These are phyloP conservation scores for Electrona antarctica DNA, from an alignment of 2,113 vertebrate species.

Conservation along the genomic window DNA sequence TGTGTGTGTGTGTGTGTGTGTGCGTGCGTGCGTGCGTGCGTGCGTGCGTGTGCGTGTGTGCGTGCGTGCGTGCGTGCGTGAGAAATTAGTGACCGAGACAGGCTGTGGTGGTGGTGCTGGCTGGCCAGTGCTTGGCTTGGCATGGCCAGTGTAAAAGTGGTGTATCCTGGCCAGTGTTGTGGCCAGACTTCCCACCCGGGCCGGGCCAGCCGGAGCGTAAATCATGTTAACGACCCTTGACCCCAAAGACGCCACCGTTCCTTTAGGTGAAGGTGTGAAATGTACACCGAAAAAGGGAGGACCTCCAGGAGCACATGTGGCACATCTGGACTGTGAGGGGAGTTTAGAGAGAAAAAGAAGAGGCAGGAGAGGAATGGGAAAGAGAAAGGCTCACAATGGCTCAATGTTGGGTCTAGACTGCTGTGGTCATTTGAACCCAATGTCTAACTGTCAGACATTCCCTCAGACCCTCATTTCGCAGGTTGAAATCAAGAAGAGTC, in stretches of 20 bases:
- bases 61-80: slow-evolving; percentile 19
- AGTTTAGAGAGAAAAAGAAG: slow-evolving; percentile 1
- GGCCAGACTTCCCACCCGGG: slow-evolving; percentile 50
- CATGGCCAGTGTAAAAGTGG: slow-evolving; percentile 55
- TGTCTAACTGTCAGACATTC: background rate
- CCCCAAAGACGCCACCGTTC: slow-evolving; percentile 33
- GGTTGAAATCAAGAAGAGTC: background rate
- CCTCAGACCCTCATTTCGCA: no score
- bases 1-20: background rate
- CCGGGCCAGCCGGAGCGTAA: slow-evolving; percentile 43
- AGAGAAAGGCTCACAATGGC: slow-evolving; percentile 15
- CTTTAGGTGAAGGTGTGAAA: slow-evolving; percentile 50
- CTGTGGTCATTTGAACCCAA: slow-evolving; percentile 13
- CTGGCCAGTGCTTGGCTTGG: slow-evolving; percentile 51
- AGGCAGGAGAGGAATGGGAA: slow-evolving; percentile 3
- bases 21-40: background rate
- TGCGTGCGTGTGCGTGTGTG: slow-evolving; percentile 26
- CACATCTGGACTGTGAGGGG: slow-evolving; percentile 22
- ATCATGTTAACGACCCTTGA: slow-evolving; percentile 62
- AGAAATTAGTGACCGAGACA: slow-evolving; percentile 1
- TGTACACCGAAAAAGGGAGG: slow-evolving; percentile 14
- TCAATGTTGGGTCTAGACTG: background rate
- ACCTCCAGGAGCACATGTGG: slow-evolving; percentile 40
- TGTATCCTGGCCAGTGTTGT: slow-evolving; percentile 50
- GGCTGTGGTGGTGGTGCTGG: slow-evolving; percentile 27